These are phyloP conservation scores for Harmothoe impar DNA, from an alignment of 2,888 invertebrate species.

Conservation along the genomic window DNA sequence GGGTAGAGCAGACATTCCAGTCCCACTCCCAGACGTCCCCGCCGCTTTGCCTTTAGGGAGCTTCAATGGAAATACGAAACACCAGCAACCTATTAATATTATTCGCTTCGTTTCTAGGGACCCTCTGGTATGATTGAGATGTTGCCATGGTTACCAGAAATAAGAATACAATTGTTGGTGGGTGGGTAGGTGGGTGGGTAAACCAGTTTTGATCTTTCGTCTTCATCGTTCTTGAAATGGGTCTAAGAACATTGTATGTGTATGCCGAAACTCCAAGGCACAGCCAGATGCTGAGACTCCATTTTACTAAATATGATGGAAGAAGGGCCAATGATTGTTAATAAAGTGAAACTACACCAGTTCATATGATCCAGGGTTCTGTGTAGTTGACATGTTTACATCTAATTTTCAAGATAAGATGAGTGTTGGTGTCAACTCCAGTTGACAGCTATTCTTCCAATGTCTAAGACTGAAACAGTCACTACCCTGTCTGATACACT, in stretches of 20 bases:
- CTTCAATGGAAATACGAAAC: background rate
- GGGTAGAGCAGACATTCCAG: background rate
- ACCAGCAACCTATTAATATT: background rate
- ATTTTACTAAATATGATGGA: background rate
- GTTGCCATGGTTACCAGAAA: conserved; percentile 1
- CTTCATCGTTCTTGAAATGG: too few relatives aligned
- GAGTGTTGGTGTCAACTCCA: too few relatives aligned
- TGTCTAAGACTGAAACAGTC: too few relatives aligned
- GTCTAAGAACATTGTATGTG: background rate
- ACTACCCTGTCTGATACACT: background rate
- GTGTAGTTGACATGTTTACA: too few relatives aligned
- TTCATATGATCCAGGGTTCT: too few relatives aligned
- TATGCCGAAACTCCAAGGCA: background rate
- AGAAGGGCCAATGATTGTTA: background rate
- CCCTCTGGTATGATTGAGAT: background rate
- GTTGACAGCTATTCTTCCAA: too few relatives aligned
- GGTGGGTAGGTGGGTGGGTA: too few relatives aligned
- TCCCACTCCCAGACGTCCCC: background rate
- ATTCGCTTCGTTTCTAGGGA: background rate
- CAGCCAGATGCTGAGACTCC: background rate
- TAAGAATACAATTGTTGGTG: too few relatives aligned
- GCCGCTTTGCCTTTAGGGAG: conserved; percentile 2
- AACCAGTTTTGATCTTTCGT: too few relatives aligned
- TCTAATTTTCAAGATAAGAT: too few relatives aligned
- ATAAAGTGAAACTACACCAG: background rate